Base-by-base conservation (phyloP, 1,140 invertebrate genomes). In the Bombus waltoni region DNA sequence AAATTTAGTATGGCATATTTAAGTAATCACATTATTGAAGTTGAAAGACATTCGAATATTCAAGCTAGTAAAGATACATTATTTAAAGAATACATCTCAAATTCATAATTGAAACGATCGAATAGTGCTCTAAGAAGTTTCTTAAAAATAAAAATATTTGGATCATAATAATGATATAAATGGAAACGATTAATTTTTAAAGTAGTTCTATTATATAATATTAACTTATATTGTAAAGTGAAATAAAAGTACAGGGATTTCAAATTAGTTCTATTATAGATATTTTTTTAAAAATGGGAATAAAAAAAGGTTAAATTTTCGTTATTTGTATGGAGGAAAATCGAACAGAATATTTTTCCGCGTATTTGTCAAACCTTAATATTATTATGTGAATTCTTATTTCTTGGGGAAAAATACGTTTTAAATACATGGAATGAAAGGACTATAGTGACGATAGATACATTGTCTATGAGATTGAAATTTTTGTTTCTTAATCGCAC, bases 231-330 rank as follows among this genome's bases (percentile, higher is more conserved):
- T 35, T 40, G 15, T 32, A 35, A 62, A 71, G 42, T 66, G 32
- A 10, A 57, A 66, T 65, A 32, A 74, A 66, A 47, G 44, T 71
- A 40, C 10, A 40, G 32, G 1, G 1, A 57, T 53, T 38, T 57
- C 5, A 25, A 53, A 11, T 74, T 28, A 35, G 3, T 28, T 68
- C 42, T 22, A 28, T 3, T 15, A 25, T 28, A 44, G 71, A 85
- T 42, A 76, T 57, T 65, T 47, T 38, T 59, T 83, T 35, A 35
- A 90, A 89, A 72, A 89, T 91, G 88, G 73, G 44, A 84, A 89
- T 8, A 89, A 85, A 66, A 85, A 15, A 83, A 88, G 66, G 81
- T 78, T 89, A 84, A 91, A 81, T 86, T 85, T 28, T 6, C 9
- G 5, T 11, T 59, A 18, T 59, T 44, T 66, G 22, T 32, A n/a